Base-by-base conservation (phyloP, 1,140 invertebrate species). In the Wasmannia auropunctata region DNA sequence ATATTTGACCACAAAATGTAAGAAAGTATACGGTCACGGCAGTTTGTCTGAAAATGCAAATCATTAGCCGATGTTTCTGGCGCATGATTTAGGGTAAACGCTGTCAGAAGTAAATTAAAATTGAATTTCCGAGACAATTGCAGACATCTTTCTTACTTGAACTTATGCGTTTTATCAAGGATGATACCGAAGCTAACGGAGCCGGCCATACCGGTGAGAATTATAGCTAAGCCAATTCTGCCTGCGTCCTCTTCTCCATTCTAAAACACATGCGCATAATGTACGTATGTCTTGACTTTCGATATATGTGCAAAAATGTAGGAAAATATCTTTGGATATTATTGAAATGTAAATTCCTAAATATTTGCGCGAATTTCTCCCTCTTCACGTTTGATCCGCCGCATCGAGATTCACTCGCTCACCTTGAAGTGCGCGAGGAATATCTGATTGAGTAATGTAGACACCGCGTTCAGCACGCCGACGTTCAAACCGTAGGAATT, bases 381-480 rank as follows among this genome's bases (percentile, higher is more conserved):
- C 28, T 43, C 22, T n/a, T 58, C 3, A 25, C 7, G 14, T 86
- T 86, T 34, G 3, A 56, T 70, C 34, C 72, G 11, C 7, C 7
- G 6, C 22, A 31, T 84, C 8, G 31, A 54, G 25, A 70, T 81
- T 83, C n/a, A 43, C 0, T 31, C 0, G 43, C 95, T 95, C 94
- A 97, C 97, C 86, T 95, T 90, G 88, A 96, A 97, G 90, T 97
- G 97, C 22, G 91, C 63, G 0, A 96, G 91, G 19, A 97, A 95
- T 75, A 97, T 96, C 88, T 96, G 96, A 92, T 97, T 97, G 5
- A 98, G 95, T 3, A 97, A 92, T 2, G 97, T 97, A 4, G 96
- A 96, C 65, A 97, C 95, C 3, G 96, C 96, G 93, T 97, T 97
- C 91, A 97, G 96, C 4, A 96, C 96, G 0, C 97, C 97, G n/a